Evolutionary conservation across 2,888 invertebrate genomes (phyloP), one percentile per base, ranked within the genome.

Genomic region (Erebia palarica): DNA sequence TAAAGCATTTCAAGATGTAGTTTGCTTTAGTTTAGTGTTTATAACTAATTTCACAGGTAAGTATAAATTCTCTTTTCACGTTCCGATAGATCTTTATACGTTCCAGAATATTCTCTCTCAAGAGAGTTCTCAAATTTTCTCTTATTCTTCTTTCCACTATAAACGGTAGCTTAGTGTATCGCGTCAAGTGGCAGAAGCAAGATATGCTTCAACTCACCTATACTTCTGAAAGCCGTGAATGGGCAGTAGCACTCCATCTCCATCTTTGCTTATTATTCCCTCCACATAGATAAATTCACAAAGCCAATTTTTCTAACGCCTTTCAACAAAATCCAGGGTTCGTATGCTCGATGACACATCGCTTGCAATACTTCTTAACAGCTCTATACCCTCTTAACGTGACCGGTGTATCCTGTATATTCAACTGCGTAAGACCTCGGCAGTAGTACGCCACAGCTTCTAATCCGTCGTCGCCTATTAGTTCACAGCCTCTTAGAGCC

Each of bases 301-400:
- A 51, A 27, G 0, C 2, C 1, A 13, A 5, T 16, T 16, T 4
- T 3, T 7, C 8, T 47, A 5, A 63, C 11, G 14, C 21, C 47
- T 63, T 11, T 94, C 92, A 96, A 90, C 96, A 98, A 87, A 98
- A 98, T 44, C 98, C 98, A 75, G 98, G 98, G 90, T 98, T 98
- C 2, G 98, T 98, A 84, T 98, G 98, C 86, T 98, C 98, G 77
- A 98, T 98, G 76, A 98, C 96, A 88, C 98, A 98, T 80, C 97
- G 92, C 82, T 97, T 97, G 89, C 98, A 98, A 85, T 97, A 98
- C 84, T 97, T 97, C 87, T 98, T 98, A 59, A 98, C 97, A 7
- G 98, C 97, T 79, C 97, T 93, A 85, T 98, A 98, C 0, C 98
- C 98, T 78, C 98, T 96, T 60, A 97, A 91, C 5, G 98, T 97